Base-by-base conservation (phyloP, 2,888 invertebrate genomes). In the Branchipolynoe longqiensis region DNA sequence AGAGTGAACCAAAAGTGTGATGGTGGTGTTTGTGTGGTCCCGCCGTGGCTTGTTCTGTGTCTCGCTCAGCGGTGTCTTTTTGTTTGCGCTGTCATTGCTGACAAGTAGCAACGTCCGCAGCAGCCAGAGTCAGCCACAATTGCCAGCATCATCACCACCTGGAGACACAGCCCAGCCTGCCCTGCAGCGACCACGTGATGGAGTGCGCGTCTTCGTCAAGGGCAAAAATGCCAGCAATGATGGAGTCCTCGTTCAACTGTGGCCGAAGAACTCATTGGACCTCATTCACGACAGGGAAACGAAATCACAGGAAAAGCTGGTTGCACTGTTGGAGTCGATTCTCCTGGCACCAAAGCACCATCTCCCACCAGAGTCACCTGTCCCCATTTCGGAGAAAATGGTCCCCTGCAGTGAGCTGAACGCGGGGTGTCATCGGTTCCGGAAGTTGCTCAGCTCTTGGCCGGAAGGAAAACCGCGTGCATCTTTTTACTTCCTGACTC, bases 401-500 rank as follows among this genome's bases (percentile, higher is more conserved):
- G 78, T 78, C 12, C 78, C 78, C 6, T 78, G 78, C 25, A 12
- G 3, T 12, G 3, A 41, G n/a, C 1, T 28, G 8, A 78, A 78
- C 48, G 33, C 8, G 1, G 88, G 87, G 12, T 85, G 85, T 58
- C 54, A 22, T 2, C 58, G 48, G n/a, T 85, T 87, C 40, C 36
- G 81, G 25, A 22, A 78, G 12, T 33, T 84, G 40, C 25, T 85
- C 48, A 28, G 22, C 18, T 36, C 38, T n/a, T 88, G 88, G 88
- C 88, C 88, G 28, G 22, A 12, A 1, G 82, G 38, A 25, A 89
- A 87, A 64, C 89, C 89, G 22, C 85, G 74, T 22, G 89, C 86
- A 6, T 86, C 85, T 1, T 78, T 89, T 22, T 87, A 87, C 40
- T 86, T 85, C 36, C 85, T 88, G 8, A 87, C 86, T 2, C 86